Evolutionary conservation across 2,888 invertebrate species (phyloP), one percentile per base, ranked within the genome.

Genomic region (Polydrusus pterygomalis): DNA sequence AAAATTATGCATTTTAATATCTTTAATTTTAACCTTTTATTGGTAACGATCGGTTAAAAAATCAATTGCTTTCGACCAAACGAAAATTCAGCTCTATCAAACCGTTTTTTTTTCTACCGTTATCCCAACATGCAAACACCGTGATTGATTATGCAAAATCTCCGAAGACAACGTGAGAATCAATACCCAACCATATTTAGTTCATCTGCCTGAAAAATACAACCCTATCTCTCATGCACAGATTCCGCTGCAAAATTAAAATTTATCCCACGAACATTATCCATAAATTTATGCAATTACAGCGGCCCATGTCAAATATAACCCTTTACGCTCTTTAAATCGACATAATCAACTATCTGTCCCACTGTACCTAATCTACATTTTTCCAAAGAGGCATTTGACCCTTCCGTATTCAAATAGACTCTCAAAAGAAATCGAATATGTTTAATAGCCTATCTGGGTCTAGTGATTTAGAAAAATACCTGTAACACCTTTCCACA

Each of bases 401-500:
- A 86, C 86, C 86, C 86, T 86, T 79, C 82, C 82, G 85, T 87
- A 87, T 87, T 87, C 86, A 87, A 87, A 87, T 87, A 17, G 47
- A 82, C 80, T 81, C 72, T 72, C 47, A 68, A 77, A 77, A 85
- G 86, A 84, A 87, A 87, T 87, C 87, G 87, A 87, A 87, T 87
- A 85, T 86, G 85, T 84, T 86, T 87, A 88, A 87, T 87, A 87
- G 87, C 84, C 86, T 84, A 87, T 87, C 86, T 78, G 60, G 84
- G 82, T 83, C 56, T 18, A 81, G 80, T 83, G 84, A 85, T 85
- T 85, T 81, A 74, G 80, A 81, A 81, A 80, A 81, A 80, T 79
- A 80, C 80, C 80, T 80, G 80, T 78, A 77, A 72, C 76, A 80
- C 79, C 74, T 75, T 71, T 77, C 62, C 67, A 76, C 80, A 81